phyloP scores from a whole-genome alignment of 2,113 vertebrate genomes.

The Falcunculus frontatus region DNA sequence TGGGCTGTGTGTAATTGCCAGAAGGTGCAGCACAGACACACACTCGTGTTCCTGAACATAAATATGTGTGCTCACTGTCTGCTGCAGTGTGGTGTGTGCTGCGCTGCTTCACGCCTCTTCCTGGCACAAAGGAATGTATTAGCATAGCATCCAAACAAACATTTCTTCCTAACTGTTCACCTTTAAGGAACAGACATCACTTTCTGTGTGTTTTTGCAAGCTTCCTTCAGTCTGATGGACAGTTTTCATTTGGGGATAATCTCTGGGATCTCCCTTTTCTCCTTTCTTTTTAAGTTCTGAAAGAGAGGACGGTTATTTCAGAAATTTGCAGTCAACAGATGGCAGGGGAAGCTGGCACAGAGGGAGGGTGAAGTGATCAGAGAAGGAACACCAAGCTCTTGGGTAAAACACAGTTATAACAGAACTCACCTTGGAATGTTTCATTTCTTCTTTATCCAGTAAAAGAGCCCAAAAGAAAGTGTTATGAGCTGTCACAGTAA shows the following conservation, averaged over 20 bases:
- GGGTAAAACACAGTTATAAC: background rate
- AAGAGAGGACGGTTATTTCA: background rate
- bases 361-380: background rate
- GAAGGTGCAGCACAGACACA: background rate
- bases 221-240: background rate
- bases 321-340: background rate
- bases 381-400: background rate
- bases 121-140: background rate
- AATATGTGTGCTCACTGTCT: background rate
- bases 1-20: background rate
- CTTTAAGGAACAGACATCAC: background rate
- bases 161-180: background rate
- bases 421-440: background rate
- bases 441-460: background rate
- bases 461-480: background rate
- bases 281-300: background rate
- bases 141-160: background rate
- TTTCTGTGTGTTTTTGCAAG: background rate
- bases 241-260: background rate
- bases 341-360: background rate
- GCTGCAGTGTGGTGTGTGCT: background rate
- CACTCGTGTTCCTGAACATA: background rate
- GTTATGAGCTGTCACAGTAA: accelerated
- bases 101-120: background rate
- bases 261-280: background rate